phyloP scores from a whole-genome alignment of 2,797 vertebrate species.

The Fratercula arctica region DNA sequence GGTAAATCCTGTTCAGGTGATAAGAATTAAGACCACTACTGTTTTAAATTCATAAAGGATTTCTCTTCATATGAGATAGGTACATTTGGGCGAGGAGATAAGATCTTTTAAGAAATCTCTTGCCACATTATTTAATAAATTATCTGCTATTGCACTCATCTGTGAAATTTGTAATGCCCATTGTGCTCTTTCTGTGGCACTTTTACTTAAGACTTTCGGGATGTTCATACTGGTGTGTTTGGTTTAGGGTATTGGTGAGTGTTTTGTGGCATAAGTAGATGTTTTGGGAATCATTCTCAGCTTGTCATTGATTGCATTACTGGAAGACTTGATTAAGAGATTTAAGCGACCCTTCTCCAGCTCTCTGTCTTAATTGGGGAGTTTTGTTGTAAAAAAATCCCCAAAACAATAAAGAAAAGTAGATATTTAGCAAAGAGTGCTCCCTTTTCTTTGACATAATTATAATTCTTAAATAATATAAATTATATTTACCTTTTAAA shows the following conservation, averaged over 20 bases:
- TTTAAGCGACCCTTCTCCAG: background rate
- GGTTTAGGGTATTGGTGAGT: background rate
- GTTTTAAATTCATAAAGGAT: background rate
- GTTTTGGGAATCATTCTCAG: background rate
- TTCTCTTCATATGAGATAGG: background rate
- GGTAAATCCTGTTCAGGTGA: background rate
- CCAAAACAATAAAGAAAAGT: background rate
- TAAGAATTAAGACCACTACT: background rate
- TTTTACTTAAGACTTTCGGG: background rate
- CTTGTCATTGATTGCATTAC: background rate
- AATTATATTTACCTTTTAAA: background rate
- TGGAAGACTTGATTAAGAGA: background rate
- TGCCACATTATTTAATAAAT: background rate
- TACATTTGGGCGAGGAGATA: background rate
- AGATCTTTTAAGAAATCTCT: background rate
- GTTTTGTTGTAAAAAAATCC: background rate
- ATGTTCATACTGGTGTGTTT: background rate
- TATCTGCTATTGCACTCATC: background rate
- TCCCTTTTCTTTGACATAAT: background rate
- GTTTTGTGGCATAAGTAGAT: background rate
- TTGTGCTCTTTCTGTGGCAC: background rate
- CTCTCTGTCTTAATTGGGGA: background rate
- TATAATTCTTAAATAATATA: background rate
- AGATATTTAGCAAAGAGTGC: background rate
- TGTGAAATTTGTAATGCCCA: background rate